Evolutionary conservation across 1,140 invertebrate species (phyloP).

Genomic region (Galleria mellonella): DNA sequence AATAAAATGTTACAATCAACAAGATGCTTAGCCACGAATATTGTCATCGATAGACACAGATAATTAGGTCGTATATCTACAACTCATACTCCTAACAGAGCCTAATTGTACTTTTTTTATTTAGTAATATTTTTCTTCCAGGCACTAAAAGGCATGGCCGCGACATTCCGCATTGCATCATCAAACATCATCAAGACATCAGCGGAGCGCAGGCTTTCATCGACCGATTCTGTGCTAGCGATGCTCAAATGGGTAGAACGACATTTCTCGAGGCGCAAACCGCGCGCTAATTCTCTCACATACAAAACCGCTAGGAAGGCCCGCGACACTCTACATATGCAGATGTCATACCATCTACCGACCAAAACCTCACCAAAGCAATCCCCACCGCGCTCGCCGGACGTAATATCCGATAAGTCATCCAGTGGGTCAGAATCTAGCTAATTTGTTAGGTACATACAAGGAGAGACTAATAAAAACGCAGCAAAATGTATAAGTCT

Average conservation of each 20-base stretch:
- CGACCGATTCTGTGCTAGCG: slow-evolving; percentile 90
- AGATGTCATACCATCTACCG: slow-evolving; percentile 78
- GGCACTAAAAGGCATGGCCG: slow-evolving; percentile 92
- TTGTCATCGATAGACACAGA: too few relatives aligned
- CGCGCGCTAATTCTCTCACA: slow-evolving; percentile 76
- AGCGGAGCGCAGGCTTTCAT: slow-evolving; percentile 88
- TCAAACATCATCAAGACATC: slow-evolving; percentile 90
- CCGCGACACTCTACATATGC: slow-evolving; percentile 81
- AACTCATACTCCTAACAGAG: too few relatives aligned
- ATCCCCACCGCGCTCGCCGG: slow-evolving; percentile 39
- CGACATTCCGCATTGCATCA: slow-evolving; percentile 90
- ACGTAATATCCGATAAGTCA: slow-evolving; percentile 18
- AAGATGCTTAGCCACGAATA: too few relatives aligned
- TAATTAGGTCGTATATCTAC: too few relatives aligned
- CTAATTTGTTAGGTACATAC: slow-evolving; percentile 12
- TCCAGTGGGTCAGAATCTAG: slow-evolving; percentile 43
- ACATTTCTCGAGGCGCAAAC: slow-evolving; percentile 85
- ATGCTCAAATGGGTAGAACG: slow-evolving; percentile 93
- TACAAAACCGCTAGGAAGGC: slow-evolving; percentile 75
- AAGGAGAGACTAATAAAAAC: too few relatives aligned
- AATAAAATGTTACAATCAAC: too few relatives aligned
- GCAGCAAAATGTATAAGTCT: too few relatives aligned
- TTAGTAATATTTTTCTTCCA: slow-evolving; percentile 36
- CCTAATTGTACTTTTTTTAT: too few relatives aligned
- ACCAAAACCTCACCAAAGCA: slow-evolving; percentile 36